phyloP scores from a whole-genome alignment of 2,888 invertebrate genomes.

The Pseudococcus viburni region DNA sequence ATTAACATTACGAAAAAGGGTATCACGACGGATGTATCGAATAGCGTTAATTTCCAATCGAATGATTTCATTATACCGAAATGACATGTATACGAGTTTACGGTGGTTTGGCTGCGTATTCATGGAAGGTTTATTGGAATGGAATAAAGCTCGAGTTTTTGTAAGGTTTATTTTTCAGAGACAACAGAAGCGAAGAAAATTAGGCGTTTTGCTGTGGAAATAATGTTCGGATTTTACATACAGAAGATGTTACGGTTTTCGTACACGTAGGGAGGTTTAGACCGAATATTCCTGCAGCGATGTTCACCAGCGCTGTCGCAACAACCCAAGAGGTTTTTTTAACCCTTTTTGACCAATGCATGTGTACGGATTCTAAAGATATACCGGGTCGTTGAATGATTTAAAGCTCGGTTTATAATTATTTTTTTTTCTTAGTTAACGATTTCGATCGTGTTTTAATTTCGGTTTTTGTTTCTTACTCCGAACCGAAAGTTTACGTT shows the following conservation, averaged over 20 bases:
- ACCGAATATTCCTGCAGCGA: not conserved
- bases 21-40: not conserved
- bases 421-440: not conserved
- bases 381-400: not conserved
- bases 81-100: not conserved
- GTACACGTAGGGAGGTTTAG: not conserved
- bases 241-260: not conserved
- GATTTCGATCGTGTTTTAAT: not conserved
- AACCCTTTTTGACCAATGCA: not conserved
- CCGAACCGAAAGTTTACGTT: not conserved
- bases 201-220: not conserved
- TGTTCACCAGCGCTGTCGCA: not conserved
- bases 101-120: not conserved
- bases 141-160: not conserved
- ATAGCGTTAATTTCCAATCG: constrained; percentile 11
- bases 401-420: not conserved
- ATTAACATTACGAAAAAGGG: not conserved
- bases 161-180: not conserved
- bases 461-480: not conserved
- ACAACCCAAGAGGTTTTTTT: not conserved
- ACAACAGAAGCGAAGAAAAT: not conserved
- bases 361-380: not conserved
- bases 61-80: not conserved
- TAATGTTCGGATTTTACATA: not conserved
- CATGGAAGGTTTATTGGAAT: not conserved